A percentile compares a stretch with the other conserved stretches of the same genome.
These are phyloP conservation scores for Porites australiensis DNA, from an alignment of 64 coral and sea anemone genomes.

Conservation along the genomic window DNA sequence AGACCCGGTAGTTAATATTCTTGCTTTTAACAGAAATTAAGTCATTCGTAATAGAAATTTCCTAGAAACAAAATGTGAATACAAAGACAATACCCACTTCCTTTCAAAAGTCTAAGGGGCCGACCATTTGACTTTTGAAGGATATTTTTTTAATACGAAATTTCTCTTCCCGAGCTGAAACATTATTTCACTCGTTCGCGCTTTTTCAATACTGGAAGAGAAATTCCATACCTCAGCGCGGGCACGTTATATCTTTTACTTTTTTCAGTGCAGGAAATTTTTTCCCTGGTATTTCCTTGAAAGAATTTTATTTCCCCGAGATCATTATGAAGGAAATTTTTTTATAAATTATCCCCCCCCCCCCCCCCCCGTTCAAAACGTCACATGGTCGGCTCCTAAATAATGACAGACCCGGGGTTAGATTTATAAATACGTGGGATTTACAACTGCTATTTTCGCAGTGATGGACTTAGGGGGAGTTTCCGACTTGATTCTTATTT, in stretches of 20 bases:
- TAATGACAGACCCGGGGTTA: too few species aligned
- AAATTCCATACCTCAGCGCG: not conserved
- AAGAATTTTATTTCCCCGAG: too few species aligned
- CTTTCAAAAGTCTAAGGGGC: constrained; percentile 16
- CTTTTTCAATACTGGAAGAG: too few species aligned
- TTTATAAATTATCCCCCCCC: not conserved
- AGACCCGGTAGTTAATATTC: not conserved
- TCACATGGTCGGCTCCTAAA: too few species aligned
- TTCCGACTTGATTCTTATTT: too few species aligned
- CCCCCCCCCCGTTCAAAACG: not conserved
- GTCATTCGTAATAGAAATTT: not conserved
- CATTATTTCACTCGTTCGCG: too few species aligned
- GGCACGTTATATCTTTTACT: not conserved
- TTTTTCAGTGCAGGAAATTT: not conserved
- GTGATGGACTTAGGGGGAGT: too few species aligned
- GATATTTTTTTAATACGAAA: not conserved
- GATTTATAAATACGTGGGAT: too few species aligned
- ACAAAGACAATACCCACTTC: constrained; percentile 4
- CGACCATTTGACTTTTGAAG: constrained; percentile 11
- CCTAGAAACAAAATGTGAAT: not conserved
- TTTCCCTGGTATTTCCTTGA: too few species aligned
- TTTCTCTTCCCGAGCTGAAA: too few species aligned
- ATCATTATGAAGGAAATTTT: not conserved
- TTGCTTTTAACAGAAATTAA: not conserved
- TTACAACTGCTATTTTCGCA: too few species aligned